These are phyloP conservation scores for Eurystomus gularis DNA, from an alignment of 2,113 vertebrate species.

Conservation along the genomic window DNA sequence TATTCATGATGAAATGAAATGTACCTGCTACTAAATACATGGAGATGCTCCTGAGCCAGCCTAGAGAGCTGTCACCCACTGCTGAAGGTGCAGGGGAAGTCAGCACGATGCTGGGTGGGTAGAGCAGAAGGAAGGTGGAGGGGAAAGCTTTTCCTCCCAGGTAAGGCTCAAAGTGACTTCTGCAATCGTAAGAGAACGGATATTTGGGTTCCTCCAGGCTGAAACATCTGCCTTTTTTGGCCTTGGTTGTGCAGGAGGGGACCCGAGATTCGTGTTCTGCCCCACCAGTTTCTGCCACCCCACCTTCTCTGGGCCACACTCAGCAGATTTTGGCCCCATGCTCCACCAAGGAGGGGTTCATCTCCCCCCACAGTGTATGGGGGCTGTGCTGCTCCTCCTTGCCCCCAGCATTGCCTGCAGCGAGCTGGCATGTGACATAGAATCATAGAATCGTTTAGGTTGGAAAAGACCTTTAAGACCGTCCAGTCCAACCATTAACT, in stretches of 20 bases:
- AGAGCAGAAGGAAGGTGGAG: background rate
- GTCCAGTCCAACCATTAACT: background rate
- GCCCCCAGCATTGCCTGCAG: rapidly evolving
- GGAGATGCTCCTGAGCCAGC: background rate
- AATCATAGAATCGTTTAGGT: background rate
- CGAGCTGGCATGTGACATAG: rapidly evolving
- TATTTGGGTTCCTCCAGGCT: background rate
- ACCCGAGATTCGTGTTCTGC: rapidly evolving
- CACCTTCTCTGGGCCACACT: rapidly evolving
- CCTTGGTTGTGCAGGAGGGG: background rate
- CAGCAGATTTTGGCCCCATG: rapidly evolving
- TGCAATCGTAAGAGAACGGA: background rate
- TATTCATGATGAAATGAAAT: background rate
- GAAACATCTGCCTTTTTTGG: background rate
- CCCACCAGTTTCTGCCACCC: background rate
- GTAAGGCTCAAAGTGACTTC: background rate
- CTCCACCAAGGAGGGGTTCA: background rate
- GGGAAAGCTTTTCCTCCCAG: background rate
- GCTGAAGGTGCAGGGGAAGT: background rate
- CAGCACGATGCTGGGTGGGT: background rate
- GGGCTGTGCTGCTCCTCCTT: background rate
- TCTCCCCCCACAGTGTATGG: rapidly evolving
- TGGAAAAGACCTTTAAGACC: background rate
- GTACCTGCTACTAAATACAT: background rate
- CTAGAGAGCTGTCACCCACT: background rate